Evolutionary conservation across 2,888 invertebrate species (phyloP).

Genomic region (Fragum whitleyi): DNA sequence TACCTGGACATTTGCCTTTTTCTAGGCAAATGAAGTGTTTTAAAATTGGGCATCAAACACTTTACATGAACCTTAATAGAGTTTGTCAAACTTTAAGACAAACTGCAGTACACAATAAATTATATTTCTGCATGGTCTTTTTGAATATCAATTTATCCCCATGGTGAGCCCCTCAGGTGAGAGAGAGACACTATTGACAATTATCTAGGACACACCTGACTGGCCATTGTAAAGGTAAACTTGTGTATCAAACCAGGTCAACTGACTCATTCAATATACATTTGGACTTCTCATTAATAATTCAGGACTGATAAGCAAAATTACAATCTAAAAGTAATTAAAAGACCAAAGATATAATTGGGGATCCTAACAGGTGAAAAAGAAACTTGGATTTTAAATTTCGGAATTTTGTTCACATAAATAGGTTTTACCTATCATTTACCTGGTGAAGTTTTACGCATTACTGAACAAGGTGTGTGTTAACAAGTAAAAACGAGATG

Average conservation of each 20-base stretch:
- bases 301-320: neutral
- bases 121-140: no score
- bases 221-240: slow-evolving; percentile 20
- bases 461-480: neutral
- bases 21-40: no score
- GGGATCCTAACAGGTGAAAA: neutral
- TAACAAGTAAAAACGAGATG: neutral
- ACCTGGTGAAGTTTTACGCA: neutral
- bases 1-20: no score
- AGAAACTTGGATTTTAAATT: neutral
- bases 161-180: slow-evolving; percentile 46
- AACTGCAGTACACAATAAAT: no score
- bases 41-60: no score
- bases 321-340: neutral
- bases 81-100: no score
- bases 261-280: slow-evolving; percentile 14
- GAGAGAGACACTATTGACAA: slow-evolving; percentile 29
- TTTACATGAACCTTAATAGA: no score
- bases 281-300: neutral
- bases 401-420: neutral
- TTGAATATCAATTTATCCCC: slow-evolving; percentile 26
- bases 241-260: slow-evolving; percentile 24
- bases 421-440: neutral
- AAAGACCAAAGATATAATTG: neutral
- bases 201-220: slow-evolving; percentile 24